These are phyloP conservation scores for Hydraecia micacea DNA, from an alignment of 2,888 invertebrate genomes.

Conservation along the genomic window DNA sequence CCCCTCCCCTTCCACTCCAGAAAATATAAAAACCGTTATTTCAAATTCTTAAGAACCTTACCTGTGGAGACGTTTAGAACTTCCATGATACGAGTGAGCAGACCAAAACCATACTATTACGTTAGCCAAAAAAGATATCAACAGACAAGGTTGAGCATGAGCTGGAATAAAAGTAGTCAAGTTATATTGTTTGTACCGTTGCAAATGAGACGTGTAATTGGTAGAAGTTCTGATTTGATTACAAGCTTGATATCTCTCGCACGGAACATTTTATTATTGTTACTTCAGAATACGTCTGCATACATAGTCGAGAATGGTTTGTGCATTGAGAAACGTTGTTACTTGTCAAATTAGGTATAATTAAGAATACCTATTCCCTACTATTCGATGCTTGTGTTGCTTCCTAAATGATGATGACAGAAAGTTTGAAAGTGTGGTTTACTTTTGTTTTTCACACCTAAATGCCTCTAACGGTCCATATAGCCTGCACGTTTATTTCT, in stretches of 20 bases:
- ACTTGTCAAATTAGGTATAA: neutral
- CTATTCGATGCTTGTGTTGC: neutral
- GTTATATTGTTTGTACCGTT: conserved; percentile 47
- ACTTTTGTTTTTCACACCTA: conserved; percentile 3
- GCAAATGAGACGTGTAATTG: conserved; percentile 61
- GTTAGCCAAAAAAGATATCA: neutral
- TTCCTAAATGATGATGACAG: neutral
- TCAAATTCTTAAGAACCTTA: neutral
- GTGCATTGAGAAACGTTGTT: neutral
- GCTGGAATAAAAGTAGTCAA: conserved; percentile 32
- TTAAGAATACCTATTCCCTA: neutral
- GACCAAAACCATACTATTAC: neutral
- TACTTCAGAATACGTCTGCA: conserved; percentile 33
- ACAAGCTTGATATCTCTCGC: conserved; percentile 43
- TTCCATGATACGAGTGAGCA: neutral
- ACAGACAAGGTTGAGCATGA: neutral
- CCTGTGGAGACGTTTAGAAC: neutral
- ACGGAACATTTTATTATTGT: conserved; percentile 36
- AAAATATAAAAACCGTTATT: neutral
- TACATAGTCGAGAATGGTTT: neutral
- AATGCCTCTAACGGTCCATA: neutral
- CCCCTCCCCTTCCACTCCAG: too few species aligned
- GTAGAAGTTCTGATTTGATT: conserved; percentile 60
- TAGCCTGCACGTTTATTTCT: conserved; percentile 3
- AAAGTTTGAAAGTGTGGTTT: neutral